Evolutionary conservation across 2,888 invertebrate genomes (phyloP).

Genomic region (Diabrotica balteata): DNA sequence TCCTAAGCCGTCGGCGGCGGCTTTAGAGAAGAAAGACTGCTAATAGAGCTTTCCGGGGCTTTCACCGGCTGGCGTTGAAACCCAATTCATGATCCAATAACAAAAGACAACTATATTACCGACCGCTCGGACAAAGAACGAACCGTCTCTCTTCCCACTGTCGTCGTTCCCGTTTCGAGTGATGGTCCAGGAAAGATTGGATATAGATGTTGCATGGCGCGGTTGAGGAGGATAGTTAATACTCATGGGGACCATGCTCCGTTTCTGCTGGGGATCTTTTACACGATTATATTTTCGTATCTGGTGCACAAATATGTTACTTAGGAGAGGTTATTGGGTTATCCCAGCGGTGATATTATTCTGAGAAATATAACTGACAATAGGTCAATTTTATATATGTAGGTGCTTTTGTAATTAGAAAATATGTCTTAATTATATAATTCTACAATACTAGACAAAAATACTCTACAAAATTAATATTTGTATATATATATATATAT

Average conservation of each 20-base stretch:
- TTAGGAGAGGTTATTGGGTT: neutral
- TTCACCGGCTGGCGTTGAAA: slow-evolving; percentile 60
- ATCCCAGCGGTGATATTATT: too few relatives aligned
- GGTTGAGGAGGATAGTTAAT: slow-evolving; percentile 3
- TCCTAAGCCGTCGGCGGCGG: slow-evolving; percentile 58
- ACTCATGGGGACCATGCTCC: slow-evolving; percentile 5
- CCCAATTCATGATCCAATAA: slow-evolving; percentile 64
- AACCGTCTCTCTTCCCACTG: slow-evolving; percentile 35
- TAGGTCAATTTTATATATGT: too few relatives aligned
- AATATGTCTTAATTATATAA: too few relatives aligned
- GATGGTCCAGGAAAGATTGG: slow-evolving; percentile 32
- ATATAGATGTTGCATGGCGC: slow-evolving; percentile 13
- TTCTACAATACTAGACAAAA: too few relatives aligned
- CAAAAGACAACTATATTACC: slow-evolving; percentile 64
- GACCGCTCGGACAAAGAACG: slow-evolving; percentile 61
- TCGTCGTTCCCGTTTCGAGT: slow-evolving; percentile 47
- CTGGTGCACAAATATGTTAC: neutral
- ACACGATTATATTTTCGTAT: slow-evolving; percentile 8
- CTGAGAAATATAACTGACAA: too few relatives aligned
- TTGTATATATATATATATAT: too few relatives aligned
- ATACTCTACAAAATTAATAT: too few relatives aligned
- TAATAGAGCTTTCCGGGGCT: slow-evolving; percentile 63
- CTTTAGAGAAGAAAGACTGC: slow-evolving; percentile 62
- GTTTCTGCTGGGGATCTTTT: slow-evolving; percentile 1
- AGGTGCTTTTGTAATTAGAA: too few relatives aligned